Evolutionary conservation across 2,888 invertebrate species (phyloP), one percentile per base, ranked within the genome.

Genomic region (Melitaea athalia): DNA sequence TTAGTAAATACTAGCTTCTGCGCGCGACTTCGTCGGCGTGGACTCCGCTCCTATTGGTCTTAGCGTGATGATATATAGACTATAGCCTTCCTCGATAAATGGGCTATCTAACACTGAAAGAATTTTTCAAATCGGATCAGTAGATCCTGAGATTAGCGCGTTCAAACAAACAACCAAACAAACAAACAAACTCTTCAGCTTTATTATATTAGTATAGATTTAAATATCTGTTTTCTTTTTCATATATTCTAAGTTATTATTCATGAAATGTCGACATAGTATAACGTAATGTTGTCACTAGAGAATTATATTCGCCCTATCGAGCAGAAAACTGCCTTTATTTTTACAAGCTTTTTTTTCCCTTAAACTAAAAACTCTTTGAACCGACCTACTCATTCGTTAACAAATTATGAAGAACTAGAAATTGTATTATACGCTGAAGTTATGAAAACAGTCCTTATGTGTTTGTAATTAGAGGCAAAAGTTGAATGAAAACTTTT

Each of bases 281-380:
- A 61, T 42, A 50, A 42, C 45, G 24, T 71, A 71, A 65, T 64
- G 64, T 74, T 75, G 75, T 73, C 73, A 72, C 75, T 68, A 78
- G 76, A 75, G 74, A 75, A 78, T 79, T 78, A 74, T 78, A 77
- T 78, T 78, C 80, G 75, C 77, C 77, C 77, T 72, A 76, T 78
- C 75, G 75, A 81, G 80, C 78, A 78, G 80, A 81, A 80, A 76
- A 77, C 77, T 73, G 73, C 68, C 67, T 65, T 73, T 74, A 72
- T 76, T 79, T 78, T 77, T 75, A 75, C 75, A 75, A 74, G 72
- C 73, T 75, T 78, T 79, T 78, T 77, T 76, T 77, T 75, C 69
- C 74, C 70, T 76, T 64, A 64, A 70, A 70, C 69, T 67, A 74
- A 77, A 76, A 76, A 70, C 70, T 72, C 80, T 80, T 79, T 79